phyloP scores from a whole-genome alignment of 1,140 invertebrate species.

The Ceratitis capitata region DNA sequence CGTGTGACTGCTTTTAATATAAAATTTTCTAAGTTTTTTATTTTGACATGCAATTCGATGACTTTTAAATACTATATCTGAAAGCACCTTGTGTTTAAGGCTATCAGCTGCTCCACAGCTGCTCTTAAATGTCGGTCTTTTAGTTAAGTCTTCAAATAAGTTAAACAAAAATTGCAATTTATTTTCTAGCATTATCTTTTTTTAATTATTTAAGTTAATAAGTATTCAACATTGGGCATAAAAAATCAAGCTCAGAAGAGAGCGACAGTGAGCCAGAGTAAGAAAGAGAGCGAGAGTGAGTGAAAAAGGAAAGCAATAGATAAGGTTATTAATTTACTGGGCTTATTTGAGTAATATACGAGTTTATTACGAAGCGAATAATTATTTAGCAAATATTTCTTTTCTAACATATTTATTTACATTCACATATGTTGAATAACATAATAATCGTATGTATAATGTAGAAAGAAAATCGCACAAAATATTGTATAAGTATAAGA shows the following conservation, averaged over 20 bases:
- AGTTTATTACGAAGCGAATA: constrained; percentile 42
- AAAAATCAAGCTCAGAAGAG: background rate
- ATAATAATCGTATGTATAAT: background rate
- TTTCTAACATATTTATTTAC: constrained; percentile 14
- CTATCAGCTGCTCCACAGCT: no score
- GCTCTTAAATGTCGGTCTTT: no score
- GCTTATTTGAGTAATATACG: background rate
- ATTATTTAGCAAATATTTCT: constrained; percentile 54
- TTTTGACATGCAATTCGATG: no score
- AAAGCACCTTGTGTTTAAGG: no score
- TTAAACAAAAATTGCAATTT: no score
- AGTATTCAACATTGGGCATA: background rate
- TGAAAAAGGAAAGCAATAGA: background rate
- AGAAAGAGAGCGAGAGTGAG: background rate
- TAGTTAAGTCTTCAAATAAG: no score
- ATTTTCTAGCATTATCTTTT: no score
- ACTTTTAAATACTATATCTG: no score
- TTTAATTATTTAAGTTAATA: no score
- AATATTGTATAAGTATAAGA: constrained; percentile 36
- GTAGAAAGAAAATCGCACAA: background rate
- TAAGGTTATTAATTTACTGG: background rate
- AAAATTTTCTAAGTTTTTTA: no score
- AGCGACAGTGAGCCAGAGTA: constrained; percentile 2
- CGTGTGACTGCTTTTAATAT: no score
- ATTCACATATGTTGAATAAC: constrained; percentile 27